Evolutionary conservation across 2,888 invertebrate genomes (phyloP).

Genomic region (Agrilus mali): DNA sequence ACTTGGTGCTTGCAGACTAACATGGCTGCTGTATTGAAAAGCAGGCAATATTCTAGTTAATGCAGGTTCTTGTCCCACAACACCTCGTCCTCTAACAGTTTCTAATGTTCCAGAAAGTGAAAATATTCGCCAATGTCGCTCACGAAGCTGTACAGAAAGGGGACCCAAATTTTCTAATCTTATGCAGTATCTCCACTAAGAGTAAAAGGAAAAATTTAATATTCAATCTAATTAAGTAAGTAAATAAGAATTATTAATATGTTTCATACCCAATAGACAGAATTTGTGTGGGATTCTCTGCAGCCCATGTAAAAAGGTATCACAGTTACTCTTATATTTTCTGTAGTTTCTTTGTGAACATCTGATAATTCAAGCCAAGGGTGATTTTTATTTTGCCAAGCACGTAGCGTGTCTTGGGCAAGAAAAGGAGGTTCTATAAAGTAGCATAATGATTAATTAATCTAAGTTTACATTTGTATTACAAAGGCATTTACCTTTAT

Average conservation of each 20-base stretch:
- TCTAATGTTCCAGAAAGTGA: conserved; percentile 87
- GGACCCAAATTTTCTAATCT: conserved; percentile 88
- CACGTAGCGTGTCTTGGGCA: conserved; percentile 78
- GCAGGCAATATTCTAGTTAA: conserved; percentile 79
- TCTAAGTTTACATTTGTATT: too few relatives aligned
- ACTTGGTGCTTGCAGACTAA: conserved; percentile 91
- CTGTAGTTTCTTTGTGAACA: conserved; percentile 95
- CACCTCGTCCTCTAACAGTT: conserved; percentile 87
- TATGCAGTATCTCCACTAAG: conserved; percentile 94
- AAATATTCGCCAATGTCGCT: conserved; percentile 98
- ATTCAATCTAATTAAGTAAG: conserved; percentile 4
- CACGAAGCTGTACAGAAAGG: conserved; percentile 80
- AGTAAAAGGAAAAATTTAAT: conserved; percentile 6
- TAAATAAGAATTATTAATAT: background rate
- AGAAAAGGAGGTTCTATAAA: conserved; percentile 68
- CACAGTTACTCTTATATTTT: conserved; percentile 90
- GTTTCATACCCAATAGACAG: conserved; percentile 75
- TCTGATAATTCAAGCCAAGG: conserved; percentile 94
- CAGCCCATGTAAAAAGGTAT: conserved; percentile 98
- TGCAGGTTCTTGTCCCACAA: conserved; percentile 96
- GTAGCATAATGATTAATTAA: background rate
- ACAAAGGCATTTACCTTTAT: conserved; percentile 44
- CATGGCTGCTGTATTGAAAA: conserved; percentile 96
- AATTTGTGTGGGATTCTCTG: conserved; percentile 78
- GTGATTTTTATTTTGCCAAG: conserved; percentile 96